Conservation (phyloP, 2,888 invertebrate genomes). For the Halictus quadricinctus region DNA sequence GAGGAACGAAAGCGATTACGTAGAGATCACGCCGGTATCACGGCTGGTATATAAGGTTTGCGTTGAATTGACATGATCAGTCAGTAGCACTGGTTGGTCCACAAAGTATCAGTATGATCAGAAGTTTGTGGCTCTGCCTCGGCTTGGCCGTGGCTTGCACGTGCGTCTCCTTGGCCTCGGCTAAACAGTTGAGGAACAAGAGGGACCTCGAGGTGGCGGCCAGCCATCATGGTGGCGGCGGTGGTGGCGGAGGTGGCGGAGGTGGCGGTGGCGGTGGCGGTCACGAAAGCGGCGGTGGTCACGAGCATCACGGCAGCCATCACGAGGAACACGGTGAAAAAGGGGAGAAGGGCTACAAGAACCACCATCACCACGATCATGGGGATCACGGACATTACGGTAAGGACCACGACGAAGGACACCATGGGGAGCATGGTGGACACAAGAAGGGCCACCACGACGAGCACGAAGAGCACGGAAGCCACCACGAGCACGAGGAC, state of each 20-base stretch:
- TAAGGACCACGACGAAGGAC: conserved; percentile 89
- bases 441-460: conserved; percentile 92
- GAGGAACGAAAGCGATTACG: conserved; percentile 80
- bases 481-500: conserved; percentile 90
- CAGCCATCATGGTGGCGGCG: conserved; percentile 72
- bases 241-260: conserved; percentile 46
- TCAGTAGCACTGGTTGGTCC: conserved; percentile 73
- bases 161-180: conserved; percentile 70
- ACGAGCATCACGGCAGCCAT: conserved; percentile 82
- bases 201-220: conserved; percentile 74
- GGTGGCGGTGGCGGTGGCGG: conserved; percentile 73
- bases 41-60: conserved; percentile 78
- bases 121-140: conserved; percentile 70
- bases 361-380: conserved; percentile 82
- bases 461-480: conserved; percentile 89
- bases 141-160: conserved; percentile 69
- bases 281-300: conserved; percentile 80
- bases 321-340: conserved; percentile 84
- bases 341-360: conserved; percentile 84
- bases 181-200: conserved; percentile 63
- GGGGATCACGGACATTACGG: conserved; percentile 91
- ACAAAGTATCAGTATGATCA: conserved; percentile 70
- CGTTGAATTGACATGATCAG: conserved; percentile 72
- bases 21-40: conserved; percentile 65
- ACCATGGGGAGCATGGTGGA: conserved; percentile 90